Evolutionary conservation across 2,797 vertebrate genomes (phyloP), one percentile per base, ranked within the genome.

Genomic region (Austrolebias charrua): DNA sequence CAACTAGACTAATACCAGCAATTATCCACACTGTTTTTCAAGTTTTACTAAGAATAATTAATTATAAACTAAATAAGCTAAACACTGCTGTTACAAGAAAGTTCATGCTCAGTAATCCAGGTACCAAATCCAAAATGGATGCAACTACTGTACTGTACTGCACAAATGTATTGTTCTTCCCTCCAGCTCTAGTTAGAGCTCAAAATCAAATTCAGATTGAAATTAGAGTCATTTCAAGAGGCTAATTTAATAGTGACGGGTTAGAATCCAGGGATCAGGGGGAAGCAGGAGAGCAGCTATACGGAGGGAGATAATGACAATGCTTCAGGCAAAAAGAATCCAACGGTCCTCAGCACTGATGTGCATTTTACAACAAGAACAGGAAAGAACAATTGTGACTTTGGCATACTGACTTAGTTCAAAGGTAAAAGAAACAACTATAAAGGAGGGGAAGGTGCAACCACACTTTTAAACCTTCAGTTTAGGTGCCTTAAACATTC

Each of bases 221-320:
- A 74, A 86, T 66, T 31, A 81, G 43, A 77, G 45, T 46, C 69
- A 75, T 77, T 76, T 66, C 12, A 0, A 63, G 48, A 18, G 19
- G 40, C 40, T 79, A 63, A 84, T 80, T 79, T 45, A 83, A 84
- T 73, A 76, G 51, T 54, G 45, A 42, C 59, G 19, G 51, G 45
- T 69, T 74, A 69, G 46, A 45, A 40, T 67, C 35, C 20, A 31
- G 46, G 16, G 33, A 61, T 46, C 5, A 40, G 50, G 16, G 62
- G 53, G 53, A 59, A 15, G 31, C 29, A 35, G 48, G 58, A 12
- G 18, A 49, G 16, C 43, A 19, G 33, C 15, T 12, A 1, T 40
- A 60, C 4, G 38, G 55, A 28, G 24, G 31, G 33, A 55, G 40
- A 29, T 46, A 61, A 79, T 55, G 28, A 20, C 24, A 54, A 42